Percentiles rank a stretch among this genome's conserved stretches.
Conservation (phyloP, 2,888 invertebrate species). For the Leptinotarsa tumamoca region DNA sequence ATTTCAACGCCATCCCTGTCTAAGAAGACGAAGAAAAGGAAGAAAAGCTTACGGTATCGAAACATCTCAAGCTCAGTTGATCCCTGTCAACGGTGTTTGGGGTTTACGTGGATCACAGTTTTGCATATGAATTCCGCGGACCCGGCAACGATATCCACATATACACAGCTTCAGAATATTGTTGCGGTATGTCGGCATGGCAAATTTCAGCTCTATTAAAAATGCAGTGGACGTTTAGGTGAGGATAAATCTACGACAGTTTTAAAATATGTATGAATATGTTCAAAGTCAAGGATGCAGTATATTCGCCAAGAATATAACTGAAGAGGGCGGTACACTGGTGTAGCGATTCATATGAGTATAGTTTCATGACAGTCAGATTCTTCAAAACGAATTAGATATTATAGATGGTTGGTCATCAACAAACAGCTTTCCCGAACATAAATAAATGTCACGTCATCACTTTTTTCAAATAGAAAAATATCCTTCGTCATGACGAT, state of each 20-base stretch:
- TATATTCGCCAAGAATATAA: too few species aligned
- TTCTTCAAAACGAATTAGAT: too few species aligned
- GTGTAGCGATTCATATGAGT: too few species aligned
- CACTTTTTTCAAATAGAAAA: too few species aligned
- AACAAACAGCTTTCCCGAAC: too few species aligned
- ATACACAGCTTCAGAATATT: background rate
- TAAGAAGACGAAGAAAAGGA: background rate
- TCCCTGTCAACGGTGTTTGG: conserved; percentile 5
- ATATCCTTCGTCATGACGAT: too few species aligned
- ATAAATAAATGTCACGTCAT: too few species aligned
- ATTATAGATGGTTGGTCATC: too few species aligned
- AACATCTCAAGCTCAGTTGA: background rate
- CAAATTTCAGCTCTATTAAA: background rate
- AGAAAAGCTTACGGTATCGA: background rate
- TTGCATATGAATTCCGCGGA: background rate
- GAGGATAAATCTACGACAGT: too few species aligned
- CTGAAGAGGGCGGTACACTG: too few species aligned
- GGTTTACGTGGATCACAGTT: background rate
- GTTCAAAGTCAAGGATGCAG: background rate
- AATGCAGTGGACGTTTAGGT: background rate
- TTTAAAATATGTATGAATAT: background rate
- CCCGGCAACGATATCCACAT: background rate
- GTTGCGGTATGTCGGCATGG: background rate
- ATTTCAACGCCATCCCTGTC: background rate
- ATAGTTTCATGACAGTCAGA: too few species aligned